These are phyloP conservation scores for Xiphophorus birchmanni DNA, from an alignment of 2,797 vertebrate species.

Conservation along the genomic window DNA sequence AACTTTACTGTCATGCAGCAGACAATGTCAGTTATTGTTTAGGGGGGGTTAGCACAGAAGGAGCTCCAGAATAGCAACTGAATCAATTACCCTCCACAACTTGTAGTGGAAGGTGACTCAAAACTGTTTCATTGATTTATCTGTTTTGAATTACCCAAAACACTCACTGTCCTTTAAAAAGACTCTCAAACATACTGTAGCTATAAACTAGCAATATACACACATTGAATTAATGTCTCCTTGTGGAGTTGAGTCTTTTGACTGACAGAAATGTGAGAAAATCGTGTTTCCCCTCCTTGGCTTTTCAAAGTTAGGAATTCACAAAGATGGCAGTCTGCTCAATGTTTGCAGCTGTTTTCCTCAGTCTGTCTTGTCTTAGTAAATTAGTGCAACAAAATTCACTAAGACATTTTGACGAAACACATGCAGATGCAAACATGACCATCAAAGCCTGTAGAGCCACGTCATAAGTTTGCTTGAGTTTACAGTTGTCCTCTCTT, in stretches of 20 bases:
- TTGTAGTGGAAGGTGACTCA: slow-evolving; percentile 57
- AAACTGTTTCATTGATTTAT: slow-evolving; percentile 55
- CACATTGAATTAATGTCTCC: background rate
- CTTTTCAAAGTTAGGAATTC: background rate
- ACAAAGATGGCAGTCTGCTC: background rate
- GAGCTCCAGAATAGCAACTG: slow-evolving; percentile 45
- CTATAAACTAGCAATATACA: background rate
- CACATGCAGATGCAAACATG: background rate
- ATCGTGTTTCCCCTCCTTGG: background rate
- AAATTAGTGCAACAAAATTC: background rate
- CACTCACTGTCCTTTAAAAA: background rate
- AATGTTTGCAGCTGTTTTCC: background rate
- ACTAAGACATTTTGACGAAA: background rate
- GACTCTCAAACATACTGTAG: background rate
- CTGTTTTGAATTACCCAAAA: slow-evolving; percentile 58
- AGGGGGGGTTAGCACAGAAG: slow-evolving; percentile 45
- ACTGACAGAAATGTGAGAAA: background rate
- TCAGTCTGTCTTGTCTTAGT: background rate
- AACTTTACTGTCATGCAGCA: slow-evolving; percentile 51
- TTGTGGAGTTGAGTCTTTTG: background rate
- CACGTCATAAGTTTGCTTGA: background rate
- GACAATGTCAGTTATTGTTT: slow-evolving; percentile 51
- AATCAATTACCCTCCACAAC: slow-evolving; percentile 64
- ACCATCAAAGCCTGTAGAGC: background rate
- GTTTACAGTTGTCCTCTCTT: background rate